A percentile compares a stretch with the other conserved stretches of the same genome.
These are phyloP conservation scores for Heteromyza rotundicornis DNA, from an alignment of 2,888 invertebrate species.

Conservation along the genomic window DNA sequence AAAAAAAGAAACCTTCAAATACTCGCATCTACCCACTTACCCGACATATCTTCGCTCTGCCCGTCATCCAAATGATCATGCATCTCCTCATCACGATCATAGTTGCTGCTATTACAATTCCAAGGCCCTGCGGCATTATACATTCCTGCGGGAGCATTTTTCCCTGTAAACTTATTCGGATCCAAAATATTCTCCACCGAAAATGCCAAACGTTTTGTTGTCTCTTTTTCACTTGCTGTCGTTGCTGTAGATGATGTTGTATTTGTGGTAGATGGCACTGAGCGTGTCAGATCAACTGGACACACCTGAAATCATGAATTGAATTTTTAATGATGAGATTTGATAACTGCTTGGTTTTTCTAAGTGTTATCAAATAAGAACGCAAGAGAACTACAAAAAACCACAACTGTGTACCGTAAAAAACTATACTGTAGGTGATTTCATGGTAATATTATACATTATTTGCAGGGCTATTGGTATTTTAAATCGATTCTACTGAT, in stretches of 20 bases:
- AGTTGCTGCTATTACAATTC: constrained; percentile 59
- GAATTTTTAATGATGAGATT: no score
- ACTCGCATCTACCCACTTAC: constrained; percentile 61
- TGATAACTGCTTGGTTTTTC: no score
- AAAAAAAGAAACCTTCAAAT: not conserved
- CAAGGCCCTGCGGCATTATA: constrained; percentile 61
- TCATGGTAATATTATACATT: no score
- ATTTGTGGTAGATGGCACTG: no score
- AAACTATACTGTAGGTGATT: no score
- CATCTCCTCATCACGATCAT: constrained; percentile 63
- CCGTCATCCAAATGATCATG: constrained; percentile 60
- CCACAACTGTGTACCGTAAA: no score
- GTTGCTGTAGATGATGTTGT: constrained; percentile 51
- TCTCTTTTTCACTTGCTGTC: constrained; percentile 56
- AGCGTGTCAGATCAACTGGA: constrained; percentile 62
- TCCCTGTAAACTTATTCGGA: constrained; percentile 87
- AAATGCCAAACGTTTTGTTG: constrained; percentile 73
- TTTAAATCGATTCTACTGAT: no score
- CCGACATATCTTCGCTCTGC: constrained; percentile 64
- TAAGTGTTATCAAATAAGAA: no score
- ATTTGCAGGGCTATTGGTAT: no score
- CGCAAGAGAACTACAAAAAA: no score
- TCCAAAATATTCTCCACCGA: constrained; percentile 91
- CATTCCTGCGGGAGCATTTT: constrained; percentile 47
- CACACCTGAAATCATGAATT: constrained; percentile 55